Conservation (phyloP, 2,797 vertebrate genomes). For the Bradypodion ventrale region DNA sequence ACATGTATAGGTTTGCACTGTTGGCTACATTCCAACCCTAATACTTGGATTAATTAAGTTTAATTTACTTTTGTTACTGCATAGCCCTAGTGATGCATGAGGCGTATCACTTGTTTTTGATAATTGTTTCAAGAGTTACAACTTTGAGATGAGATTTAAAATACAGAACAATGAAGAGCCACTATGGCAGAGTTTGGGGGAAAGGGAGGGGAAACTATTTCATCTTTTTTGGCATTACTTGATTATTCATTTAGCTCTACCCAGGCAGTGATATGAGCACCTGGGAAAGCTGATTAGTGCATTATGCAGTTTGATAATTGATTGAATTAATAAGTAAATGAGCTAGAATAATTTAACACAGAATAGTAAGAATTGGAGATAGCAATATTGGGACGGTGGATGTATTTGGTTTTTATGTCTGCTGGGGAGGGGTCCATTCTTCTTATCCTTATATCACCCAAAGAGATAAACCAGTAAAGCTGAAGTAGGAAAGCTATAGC, state of each 20-base stretch:
- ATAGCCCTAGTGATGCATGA: not conserved
- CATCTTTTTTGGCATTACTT: too few relatives aligned
- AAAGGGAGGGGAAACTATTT: too few relatives aligned
- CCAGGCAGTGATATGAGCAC: fast-evolving
- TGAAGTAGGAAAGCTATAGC: too few relatives aligned
- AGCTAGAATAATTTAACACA: conserved; percentile 29
- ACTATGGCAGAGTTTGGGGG: not conserved
- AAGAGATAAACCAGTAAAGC: too few relatives aligned
- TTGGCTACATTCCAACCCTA: not conserved
- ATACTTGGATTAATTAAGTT: not conserved
- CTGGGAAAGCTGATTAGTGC: conserved; percentile 46
- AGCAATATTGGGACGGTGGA: too few relatives aligned
- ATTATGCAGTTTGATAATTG: conserved; percentile 42
- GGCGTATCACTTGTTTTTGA: not conserved
- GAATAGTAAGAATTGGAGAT: too few relatives aligned
- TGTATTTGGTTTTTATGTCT: too few relatives aligned
- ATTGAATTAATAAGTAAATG: conserved; percentile 52
- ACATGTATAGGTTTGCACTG: not conserved
- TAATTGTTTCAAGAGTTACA: not conserved
- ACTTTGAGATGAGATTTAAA: not conserved
- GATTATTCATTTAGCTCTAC: not conserved
- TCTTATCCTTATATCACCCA: too few relatives aligned
- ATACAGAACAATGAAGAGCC: fast-evolving
- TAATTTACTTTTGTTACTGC: not conserved
- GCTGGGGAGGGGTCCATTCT: too few relatives aligned